A percentile compares a stretch with the other conserved stretches of the same genome.
These are phyloP conservation scores for Nasonia oneida DNA, from an alignment of 2,888 invertebrate genomes.

Conservation along the genomic window DNA sequence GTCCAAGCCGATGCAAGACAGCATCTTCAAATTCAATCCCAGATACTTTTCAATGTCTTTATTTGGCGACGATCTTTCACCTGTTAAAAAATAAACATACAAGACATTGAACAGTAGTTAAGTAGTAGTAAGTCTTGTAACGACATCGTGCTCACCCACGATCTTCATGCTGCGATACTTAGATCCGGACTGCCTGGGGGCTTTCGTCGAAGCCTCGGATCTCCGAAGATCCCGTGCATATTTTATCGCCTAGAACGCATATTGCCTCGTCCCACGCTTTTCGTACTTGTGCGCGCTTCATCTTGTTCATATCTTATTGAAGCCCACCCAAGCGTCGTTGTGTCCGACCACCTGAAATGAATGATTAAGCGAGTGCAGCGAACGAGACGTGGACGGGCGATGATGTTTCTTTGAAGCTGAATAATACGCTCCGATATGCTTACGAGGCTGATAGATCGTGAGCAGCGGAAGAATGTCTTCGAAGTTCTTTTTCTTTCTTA, in stretches of 20 bases:
- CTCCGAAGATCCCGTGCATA: not conserved
- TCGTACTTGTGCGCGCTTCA: not conserved
- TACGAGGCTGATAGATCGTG: not conserved
- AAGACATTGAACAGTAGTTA: not conserved
- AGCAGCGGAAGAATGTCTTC: not conserved
- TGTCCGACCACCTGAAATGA: not conserved
- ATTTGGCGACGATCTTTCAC: not conserved
- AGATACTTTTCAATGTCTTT: conserved; percentile 12
- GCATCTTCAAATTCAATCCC: conserved; percentile 18
- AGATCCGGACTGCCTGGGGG: not conserved
- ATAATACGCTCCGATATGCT: not conserved
- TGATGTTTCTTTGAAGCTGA: not conserved
- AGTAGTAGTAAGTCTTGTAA: too few species aligned
- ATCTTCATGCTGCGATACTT: not conserved
- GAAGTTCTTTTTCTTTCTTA: not conserved
- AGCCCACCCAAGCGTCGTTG: not conserved
- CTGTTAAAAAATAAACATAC: not conserved
- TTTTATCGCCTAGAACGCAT: not conserved
- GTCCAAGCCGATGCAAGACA: conserved; percentile 15
- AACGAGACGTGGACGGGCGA: not conserved
- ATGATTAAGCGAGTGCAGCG: not conserved
- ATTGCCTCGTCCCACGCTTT: not conserved
- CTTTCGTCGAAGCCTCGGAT: not conserved
- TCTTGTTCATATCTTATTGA: not conserved
- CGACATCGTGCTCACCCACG: not conserved